These are phyloP conservation scores for Pterois miles DNA, from an alignment of 2,797 vertebrate species.

Conservation along the genomic window DNA sequence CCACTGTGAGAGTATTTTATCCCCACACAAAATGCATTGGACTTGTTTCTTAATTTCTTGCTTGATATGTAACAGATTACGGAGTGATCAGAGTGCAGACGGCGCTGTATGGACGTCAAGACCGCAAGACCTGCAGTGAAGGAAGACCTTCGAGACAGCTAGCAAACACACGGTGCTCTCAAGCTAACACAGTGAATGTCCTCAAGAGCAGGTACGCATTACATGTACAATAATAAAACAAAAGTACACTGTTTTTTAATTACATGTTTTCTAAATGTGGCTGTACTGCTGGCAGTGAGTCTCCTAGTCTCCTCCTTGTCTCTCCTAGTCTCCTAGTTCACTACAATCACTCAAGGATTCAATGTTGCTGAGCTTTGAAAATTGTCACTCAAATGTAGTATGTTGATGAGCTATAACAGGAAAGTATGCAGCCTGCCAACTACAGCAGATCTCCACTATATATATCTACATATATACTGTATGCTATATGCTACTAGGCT, in stretches of 20 bases:
- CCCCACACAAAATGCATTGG: neutral
- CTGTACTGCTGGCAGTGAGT: neutral
- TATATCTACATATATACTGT: too few species aligned
- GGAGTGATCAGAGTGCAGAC: conserved; percentile 50
- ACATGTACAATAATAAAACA: neutral
- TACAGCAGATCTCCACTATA: too few species aligned
- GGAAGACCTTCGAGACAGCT: neutral
- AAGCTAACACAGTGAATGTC: neutral
- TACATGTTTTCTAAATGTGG: neutral
- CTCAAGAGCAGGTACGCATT: conserved; percentile 12
- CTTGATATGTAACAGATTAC: neutral
- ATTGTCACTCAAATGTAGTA: too few species aligned
- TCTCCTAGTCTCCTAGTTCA: too few species aligned
- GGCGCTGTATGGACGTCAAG: conserved; percentile 30
- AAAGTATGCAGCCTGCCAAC: too few species aligned
- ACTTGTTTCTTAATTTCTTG: neutral
- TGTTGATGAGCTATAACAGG: too few species aligned
- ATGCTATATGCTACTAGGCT: too few species aligned
- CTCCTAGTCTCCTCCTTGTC: too few species aligned
- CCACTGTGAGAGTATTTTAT: neutral
- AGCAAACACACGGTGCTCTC: conserved; percentile 25
- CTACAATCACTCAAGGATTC: too few species aligned
- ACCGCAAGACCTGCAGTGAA: conserved; percentile 15
- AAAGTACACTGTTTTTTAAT: neutral
- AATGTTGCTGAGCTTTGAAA: too few species aligned